Conservation (phyloP, 1,140 invertebrate genomes). For the Cherax destructor region DNA sequence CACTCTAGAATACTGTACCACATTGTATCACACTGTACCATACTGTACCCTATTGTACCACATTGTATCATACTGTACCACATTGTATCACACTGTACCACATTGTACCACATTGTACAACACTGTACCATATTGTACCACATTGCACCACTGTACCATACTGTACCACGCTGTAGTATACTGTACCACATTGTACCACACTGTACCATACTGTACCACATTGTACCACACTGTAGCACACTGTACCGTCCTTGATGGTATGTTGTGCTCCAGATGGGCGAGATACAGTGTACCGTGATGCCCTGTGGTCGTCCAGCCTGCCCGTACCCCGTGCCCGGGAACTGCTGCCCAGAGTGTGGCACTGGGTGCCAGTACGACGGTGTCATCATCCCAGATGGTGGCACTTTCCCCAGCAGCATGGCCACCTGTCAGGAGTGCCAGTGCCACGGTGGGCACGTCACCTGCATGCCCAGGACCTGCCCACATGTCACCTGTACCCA, state of each 20-base stretch:
- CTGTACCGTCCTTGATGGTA: not conserved
- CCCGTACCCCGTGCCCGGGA: constrained; percentile 1
- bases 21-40: too few species aligned
- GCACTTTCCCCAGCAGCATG: not conserved
- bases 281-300: not conserved
- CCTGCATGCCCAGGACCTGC: constrained; percentile 1
- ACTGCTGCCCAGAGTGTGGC: not conserved
- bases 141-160: too few species aligned
- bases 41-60: too few species aligned
- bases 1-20: too few species aligned
- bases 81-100: too few species aligned
- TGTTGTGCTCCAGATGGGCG: not conserved
- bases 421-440: not conserved
- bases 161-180: not conserved
- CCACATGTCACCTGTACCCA: not conserved
- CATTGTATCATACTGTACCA: too few species aligned
- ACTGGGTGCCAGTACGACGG: constrained; percentile 9
- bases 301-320: constrained; percentile 1
- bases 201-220: not conserved
- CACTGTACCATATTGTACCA: too few species aligned
- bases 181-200: not conserved
- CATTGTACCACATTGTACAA: too few species aligned
- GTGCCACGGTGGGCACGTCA: not conserved
- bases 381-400: constrained; percentile 3
- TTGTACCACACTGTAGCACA: not conserved